Percentiles rank a stretch among this genome's conserved stretches.
phyloP scores from a whole-genome alignment of 2,113 vertebrate species.

The Crocuta crocuta region DNA sequence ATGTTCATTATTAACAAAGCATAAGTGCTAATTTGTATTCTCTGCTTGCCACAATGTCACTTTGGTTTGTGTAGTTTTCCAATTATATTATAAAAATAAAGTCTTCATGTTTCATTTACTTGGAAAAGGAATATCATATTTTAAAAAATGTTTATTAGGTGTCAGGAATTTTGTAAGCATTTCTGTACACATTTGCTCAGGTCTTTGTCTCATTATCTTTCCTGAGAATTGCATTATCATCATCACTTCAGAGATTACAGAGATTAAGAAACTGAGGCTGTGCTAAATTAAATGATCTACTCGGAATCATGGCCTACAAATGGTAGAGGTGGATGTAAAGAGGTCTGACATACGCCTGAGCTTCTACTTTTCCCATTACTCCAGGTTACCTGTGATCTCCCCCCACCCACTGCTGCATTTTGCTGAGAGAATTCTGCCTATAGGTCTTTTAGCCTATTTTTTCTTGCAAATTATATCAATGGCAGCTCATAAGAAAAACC shows the following conservation, averaged over 20 bases:
- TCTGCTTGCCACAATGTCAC: neutral
- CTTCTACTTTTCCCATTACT: neutral
- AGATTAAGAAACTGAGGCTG: constrained; percentile 8
- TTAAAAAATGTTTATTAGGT: neutral
- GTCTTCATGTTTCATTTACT: neutral
- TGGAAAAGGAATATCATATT: neutral
- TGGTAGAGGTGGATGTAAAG: neutral
- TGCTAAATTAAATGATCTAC: constrained; percentile 19
- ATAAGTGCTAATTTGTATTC: neutral
- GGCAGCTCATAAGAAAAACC: neutral
- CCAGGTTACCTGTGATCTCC: neutral
- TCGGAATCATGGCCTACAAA: neutral
- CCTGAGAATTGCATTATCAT: neutral
- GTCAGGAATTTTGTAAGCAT: neutral
- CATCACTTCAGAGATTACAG: neutral
- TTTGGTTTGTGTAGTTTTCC: neutral
- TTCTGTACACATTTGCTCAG: neutral
- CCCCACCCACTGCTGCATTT: neutral
- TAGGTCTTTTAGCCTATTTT: constrained; percentile 10
- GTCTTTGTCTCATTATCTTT: neutral
- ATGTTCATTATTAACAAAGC: neutral
- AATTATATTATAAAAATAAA: neutral
- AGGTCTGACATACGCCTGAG: neutral
- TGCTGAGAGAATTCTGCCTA: neutral
- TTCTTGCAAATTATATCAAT: constrained; percentile 1